Conservation (phyloP, 2,888 invertebrate genomes). For the Sipha maydis region DNA sequence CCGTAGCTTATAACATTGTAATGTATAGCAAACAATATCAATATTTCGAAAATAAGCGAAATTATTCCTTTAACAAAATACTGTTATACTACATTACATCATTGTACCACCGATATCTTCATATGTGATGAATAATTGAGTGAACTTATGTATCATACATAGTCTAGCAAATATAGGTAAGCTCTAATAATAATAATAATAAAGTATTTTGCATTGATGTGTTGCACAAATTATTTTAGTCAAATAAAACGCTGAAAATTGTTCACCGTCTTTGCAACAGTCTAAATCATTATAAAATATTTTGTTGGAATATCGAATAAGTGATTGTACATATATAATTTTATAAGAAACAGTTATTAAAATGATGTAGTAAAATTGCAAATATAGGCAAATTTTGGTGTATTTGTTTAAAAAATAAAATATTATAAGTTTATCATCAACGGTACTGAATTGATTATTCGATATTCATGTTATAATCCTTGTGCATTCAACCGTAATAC, state of each 20-base stretch:
- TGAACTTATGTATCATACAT: neutral
- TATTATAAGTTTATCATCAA: neutral
- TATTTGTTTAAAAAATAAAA: constrained; percentile 32
- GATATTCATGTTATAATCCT: constrained; percentile 28
- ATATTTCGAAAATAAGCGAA: no score
- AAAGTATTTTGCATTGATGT: no score
- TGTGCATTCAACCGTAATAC: constrained; percentile 46
- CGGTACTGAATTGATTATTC: constrained; percentile 24
- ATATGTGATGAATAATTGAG: neutral
- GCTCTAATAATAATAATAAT: no score
- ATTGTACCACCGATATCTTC: neutral
- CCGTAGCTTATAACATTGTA: no score
- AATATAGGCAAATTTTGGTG: neutral
- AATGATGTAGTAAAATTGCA: constrained; percentile 10
- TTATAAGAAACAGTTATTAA: neutral
- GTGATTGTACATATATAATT: no score
- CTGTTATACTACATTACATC: neutral
- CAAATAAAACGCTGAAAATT: no score
- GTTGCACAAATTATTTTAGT: no score
- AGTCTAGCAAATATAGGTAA: no score
- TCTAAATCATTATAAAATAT: no score
- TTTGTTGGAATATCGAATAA: no score
- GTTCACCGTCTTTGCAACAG: no score
- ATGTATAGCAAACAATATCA: no score
- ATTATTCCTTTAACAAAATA: neutral